Percentiles rank a stretch among this genome's conserved stretches.
These are phyloP conservation scores for Tipula confusa DNA, from an alignment of 2,888 invertebrate species.

Conservation along the genomic window DNA sequence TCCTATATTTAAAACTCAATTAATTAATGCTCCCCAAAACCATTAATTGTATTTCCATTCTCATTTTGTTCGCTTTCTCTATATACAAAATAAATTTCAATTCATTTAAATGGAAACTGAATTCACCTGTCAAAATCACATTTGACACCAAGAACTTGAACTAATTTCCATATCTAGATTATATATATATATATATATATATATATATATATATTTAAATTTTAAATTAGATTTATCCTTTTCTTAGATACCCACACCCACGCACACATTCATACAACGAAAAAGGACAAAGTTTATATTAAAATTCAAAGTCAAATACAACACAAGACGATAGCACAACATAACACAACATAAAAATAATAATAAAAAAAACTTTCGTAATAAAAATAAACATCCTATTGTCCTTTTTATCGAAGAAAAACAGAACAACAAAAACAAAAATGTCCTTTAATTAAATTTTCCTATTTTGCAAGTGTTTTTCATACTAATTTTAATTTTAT, in stretches of 20 bases:
- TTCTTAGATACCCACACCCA: too few relatives aligned
- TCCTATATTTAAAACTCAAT: neutral
- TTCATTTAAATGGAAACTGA: neutral
- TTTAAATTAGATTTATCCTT: neutral
- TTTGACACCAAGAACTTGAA: neutral
- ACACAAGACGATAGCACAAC: neutral
- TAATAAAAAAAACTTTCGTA: neutral
- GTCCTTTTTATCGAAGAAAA: neutral
- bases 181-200: too few relatives aligned
- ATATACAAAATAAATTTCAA: neutral
- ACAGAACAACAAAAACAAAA: too few relatives aligned
- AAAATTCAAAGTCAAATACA: neutral
- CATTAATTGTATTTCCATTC: neutral
- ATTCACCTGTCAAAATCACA: conserved; percentile 20
- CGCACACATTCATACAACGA: too few relatives aligned
- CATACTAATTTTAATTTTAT: too few relatives aligned
- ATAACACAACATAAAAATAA: neutral
- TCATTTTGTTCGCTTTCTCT: neutral
- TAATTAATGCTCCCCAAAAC: neutral
- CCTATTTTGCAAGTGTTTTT: neutral
- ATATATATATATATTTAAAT: neutral
- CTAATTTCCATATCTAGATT: neutral
- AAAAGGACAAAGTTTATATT: neutral
- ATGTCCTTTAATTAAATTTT: neutral
- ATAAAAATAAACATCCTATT: neutral